These are phyloP conservation scores for Myotis daubentonii DNA, from an alignment of 2,797 vertebrate species.

Conservation along the genomic window DNA sequence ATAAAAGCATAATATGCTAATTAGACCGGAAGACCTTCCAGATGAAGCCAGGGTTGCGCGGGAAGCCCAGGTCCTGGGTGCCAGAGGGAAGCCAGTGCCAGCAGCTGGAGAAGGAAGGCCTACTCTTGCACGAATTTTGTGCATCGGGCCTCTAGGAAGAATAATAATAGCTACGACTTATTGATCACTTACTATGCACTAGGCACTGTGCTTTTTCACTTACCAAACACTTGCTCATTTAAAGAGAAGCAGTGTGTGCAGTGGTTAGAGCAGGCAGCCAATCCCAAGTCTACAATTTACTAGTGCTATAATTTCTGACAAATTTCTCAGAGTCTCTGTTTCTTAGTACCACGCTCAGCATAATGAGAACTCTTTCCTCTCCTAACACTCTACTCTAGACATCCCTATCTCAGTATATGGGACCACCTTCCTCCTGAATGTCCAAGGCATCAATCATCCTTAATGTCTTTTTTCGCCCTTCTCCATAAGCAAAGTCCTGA, in stretches of 20 bases:
- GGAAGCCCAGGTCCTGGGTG: too few species aligned
- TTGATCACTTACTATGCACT: neutral
- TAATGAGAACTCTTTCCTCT: neutral
- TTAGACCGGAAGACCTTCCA: too few species aligned
- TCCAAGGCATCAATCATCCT: neutral
- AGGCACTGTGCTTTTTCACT: neutral
- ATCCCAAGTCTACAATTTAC: neutral
- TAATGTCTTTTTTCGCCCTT: accelerated
- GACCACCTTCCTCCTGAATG: neutral
- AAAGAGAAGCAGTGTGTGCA: neutral
- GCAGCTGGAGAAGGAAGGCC: too few species aligned
- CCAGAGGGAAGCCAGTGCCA: too few species aligned
- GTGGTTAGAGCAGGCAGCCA: neutral
- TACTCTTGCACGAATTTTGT: too few species aligned
- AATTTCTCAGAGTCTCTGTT: neutral
- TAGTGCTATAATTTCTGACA: neutral
- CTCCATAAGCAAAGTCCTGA: neutral
- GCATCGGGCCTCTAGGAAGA: too few species aligned
- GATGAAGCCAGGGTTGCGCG: too few species aligned
- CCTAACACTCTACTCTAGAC: neutral
- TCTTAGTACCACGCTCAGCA: neutral
- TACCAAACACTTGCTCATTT: neutral
- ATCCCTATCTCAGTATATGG: neutral
- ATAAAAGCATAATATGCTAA: neutral
- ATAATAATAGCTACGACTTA: neutral